Conservation (phyloP, 2,888 invertebrate species). For the Scaptomyza parva region DNA sequence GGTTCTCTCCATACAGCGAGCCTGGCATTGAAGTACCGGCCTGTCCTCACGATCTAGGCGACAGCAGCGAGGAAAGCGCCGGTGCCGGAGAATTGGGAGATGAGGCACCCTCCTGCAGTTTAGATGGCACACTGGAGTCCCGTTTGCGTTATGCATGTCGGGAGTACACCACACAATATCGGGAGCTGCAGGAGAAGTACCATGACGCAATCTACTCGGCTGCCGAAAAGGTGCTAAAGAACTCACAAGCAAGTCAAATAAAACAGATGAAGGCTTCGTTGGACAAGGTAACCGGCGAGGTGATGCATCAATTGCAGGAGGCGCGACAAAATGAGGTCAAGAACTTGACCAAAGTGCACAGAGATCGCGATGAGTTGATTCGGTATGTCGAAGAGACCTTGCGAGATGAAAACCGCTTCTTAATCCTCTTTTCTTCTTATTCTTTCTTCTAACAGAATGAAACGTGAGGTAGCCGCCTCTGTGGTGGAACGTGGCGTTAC, state of each 20-base stretch:
- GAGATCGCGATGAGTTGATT: constrained; percentile 96
- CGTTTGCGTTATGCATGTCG: constrained; percentile 87
- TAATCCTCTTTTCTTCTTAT: not conserved
- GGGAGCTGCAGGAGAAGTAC: constrained; percentile 92
- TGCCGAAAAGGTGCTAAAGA: constrained; percentile 92
- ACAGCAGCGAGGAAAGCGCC: constrained; percentile 81
- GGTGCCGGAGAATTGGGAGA: constrained; percentile 73
- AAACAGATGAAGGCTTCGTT: constrained; percentile 90
- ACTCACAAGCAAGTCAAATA: constrained; percentile 92
- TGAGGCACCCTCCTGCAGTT: constrained; percentile 83
- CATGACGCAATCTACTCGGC: constrained; percentile 91
- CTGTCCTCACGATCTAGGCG: constrained; percentile 85
- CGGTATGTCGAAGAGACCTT: constrained; percentile 86
- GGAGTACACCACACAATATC: constrained; percentile 90
- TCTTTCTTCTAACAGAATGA: constrained; percentile 81
- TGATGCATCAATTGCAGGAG: constrained; percentile 92
- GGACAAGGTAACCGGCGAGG: constrained; percentile 90
- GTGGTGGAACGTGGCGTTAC: constrained; percentile 95
- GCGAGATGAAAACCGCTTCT: accelerated
- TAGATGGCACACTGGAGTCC: constrained; percentile 88
- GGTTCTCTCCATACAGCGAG: constrained; percentile 83
- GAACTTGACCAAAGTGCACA: constrained; percentile 92
- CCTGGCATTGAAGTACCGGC: constrained; percentile 84
- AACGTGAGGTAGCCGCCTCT: constrained; percentile 85
- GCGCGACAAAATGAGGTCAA: constrained; percentile 95